phyloP scores from a whole-genome alignment of 2,888 invertebrate species.

The Pristionchus japonicus region DNA sequence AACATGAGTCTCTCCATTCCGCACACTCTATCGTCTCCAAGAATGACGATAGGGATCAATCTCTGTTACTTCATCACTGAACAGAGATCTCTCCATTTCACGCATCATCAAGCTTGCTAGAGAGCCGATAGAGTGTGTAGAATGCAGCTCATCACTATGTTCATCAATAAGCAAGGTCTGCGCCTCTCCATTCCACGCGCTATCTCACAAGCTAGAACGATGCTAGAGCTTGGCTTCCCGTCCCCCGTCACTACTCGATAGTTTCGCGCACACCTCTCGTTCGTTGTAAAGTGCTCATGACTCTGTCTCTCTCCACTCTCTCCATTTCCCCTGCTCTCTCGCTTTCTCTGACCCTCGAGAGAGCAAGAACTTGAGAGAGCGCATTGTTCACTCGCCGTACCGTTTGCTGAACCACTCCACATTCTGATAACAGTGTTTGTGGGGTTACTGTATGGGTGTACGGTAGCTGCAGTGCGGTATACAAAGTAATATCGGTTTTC shows the following conservation, averaged over 20 bases:
- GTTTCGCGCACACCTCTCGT: neutral
- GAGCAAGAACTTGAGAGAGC: neutral
- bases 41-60: too few relatives aligned
- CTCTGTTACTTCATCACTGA: too few relatives aligned
- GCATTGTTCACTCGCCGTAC: neutral
- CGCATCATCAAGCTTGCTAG: too few relatives aligned
- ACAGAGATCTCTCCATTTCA: too few relatives aligned
- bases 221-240: neutral
- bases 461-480: neutral
- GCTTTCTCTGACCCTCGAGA: neutral
- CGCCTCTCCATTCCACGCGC: too few relatives aligned
- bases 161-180: too few relatives aligned
- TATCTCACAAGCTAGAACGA: too few relatives aligned
- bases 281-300: neutral
- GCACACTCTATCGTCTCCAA: too few relatives aligned
- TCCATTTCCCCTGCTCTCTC: too few relatives aligned
- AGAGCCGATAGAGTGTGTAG: too few relatives aligned
- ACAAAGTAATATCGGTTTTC: neutral
- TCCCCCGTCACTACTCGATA: constrained; percentile 7
- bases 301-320: neutral
- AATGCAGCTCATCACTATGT: too few relatives aligned
- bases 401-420: constrained; percentile 14
- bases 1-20: too few relatives aligned
- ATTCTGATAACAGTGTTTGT: neutral
- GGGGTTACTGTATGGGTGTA: neutral